phyloP scores from a whole-genome alignment of 2,888 invertebrate genomes.

The Dioctria rufipes region DNA sequence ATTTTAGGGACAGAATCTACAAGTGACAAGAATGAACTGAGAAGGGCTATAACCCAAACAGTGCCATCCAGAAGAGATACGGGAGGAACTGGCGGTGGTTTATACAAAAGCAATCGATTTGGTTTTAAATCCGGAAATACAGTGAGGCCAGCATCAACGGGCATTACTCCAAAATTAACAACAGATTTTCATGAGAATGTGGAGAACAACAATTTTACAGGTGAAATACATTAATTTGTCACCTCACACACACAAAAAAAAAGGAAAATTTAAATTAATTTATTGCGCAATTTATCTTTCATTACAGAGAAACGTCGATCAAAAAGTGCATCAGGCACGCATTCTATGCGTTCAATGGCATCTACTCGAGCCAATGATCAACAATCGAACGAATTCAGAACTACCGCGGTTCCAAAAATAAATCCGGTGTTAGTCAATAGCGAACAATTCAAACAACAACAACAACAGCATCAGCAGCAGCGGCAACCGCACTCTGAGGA shows the following conservation, averaged over 20 bases:
- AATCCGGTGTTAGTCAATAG: constrained; percentile 62
- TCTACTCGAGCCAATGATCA: constrained; percentile 64
- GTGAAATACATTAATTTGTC: constrained; percentile 64
- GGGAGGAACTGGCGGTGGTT: neutral
- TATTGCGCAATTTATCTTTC: neutral
- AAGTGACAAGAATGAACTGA: constrained; percentile 56
- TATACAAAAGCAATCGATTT: constrained; percentile 79
- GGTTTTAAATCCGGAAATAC: constrained; percentile 78
- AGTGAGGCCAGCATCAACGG: constrained; percentile 73
- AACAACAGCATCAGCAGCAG: constrained; percentile 57
- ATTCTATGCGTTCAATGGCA: constrained; percentile 67
- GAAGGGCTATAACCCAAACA: constrained; percentile 34
- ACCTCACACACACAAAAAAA: constrained; percentile 51
- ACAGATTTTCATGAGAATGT: constrained; percentile 75
- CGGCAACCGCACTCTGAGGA: constrained; percentile 17
- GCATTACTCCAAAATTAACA: constrained; percentile 78
- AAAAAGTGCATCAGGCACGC: constrained; percentile 67
- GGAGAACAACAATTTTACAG: constrained; percentile 73
- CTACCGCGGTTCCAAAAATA: constrained; percentile 66
- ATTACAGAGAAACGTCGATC: constrained; percentile 69
- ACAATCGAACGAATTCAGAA: constrained; percentile 61
- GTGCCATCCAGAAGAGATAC: constrained; percentile 11
- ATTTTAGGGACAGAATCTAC: constrained; percentile 66
- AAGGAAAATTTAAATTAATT: neutral
- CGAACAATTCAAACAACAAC: constrained; percentile 65